Conservation (phyloP, 2,888 invertebrate genomes). For the Autographa gamma region DNA sequence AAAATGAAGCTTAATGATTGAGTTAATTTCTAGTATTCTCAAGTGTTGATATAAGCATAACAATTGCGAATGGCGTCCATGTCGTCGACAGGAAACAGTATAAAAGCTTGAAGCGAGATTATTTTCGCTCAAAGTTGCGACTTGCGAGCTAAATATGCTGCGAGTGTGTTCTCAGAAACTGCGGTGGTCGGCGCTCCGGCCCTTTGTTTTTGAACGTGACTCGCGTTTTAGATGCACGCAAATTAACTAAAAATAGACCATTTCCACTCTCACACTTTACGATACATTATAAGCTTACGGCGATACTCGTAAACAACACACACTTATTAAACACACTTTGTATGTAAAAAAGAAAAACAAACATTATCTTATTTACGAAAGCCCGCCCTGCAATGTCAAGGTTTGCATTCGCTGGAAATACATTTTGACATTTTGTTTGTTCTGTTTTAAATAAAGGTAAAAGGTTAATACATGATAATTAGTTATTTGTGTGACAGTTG, state of each 20-base stretch:
- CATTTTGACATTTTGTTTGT: slow-evolving; percentile 29
- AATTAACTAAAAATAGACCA: slow-evolving; percentile 82
- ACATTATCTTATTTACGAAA: slow-evolving; percentile 42
- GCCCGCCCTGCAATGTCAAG: slow-evolving; percentile 46
- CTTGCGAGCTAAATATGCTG: slow-evolving; percentile 72
- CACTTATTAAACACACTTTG: slow-evolving; percentile 26
- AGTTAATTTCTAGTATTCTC: slow-evolving; percentile 16
- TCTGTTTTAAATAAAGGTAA: slow-evolving; percentile 40
- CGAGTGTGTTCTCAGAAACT: slow-evolving; percentile 78
- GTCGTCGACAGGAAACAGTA: slow-evolving; percentile 59
- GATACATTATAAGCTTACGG: slow-evolving; percentile 55
- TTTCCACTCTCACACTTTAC: slow-evolving; percentile 64
- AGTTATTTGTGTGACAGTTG: slow-evolving; percentile 25
- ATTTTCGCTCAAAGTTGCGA: slow-evolving; percentile 67
- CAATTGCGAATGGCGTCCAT: slow-evolving; percentile 40
- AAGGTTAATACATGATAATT: slow-evolving; percentile 48
- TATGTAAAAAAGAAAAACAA: slow-evolving; percentile 29
- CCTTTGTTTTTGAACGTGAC: slow-evolving; percentile 86
- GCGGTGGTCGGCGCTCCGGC: slow-evolving; percentile 75
- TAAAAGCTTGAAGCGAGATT: slow-evolving; percentile 58
- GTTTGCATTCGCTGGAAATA: slow-evolving; percentile 26
- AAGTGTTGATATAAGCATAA: slow-evolving; percentile 39
- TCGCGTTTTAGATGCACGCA: slow-evolving; percentile 81
- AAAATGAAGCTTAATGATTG: not conserved
- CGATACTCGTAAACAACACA: slow-evolving; percentile 41